A percentile compares a stretch with the other conserved stretches of the same genome.
Evolutionary conservation across 2,797 vertebrate species (phyloP).

Genomic region (Urosaurus nigricauda): DNA sequence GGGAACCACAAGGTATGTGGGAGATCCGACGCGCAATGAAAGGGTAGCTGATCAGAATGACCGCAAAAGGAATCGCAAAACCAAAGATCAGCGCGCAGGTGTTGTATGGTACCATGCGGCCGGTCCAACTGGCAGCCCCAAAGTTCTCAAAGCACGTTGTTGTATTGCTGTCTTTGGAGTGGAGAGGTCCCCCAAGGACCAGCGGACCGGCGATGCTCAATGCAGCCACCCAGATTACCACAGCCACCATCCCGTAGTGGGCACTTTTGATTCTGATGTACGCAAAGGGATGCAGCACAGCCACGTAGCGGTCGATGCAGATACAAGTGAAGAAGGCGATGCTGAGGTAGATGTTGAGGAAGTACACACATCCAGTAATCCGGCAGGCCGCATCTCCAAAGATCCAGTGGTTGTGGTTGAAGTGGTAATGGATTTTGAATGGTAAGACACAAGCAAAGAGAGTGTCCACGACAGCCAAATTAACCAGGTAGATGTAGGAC

Average conservation of each 20-base stretch:
- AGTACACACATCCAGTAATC: constrained; percentile 79
- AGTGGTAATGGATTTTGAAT: constrained; percentile 86
- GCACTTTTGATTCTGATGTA: constrained; percentile 76
- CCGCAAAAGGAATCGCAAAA: constrained; percentile 78
- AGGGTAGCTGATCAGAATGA: constrained; percentile 82
- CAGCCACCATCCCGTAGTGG: constrained; percentile 45
- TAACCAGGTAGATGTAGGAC: constrained; percentile 83
- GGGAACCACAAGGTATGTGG: constrained; percentile 53
- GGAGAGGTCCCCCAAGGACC: constrained; percentile 77
- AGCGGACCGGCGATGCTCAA: constrained; percentile 63
- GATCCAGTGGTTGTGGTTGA: constrained; percentile 81
- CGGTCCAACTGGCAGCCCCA: constrained; percentile 68
- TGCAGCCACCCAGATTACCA: constrained; percentile 73
- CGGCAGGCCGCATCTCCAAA: constrained; percentile 81
- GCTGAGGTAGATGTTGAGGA: constrained; percentile 84
- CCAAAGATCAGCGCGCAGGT: constrained; percentile 78
- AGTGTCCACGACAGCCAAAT: constrained; percentile 81
- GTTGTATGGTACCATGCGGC: constrained; percentile 70
- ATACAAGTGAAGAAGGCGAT: constrained; percentile 86
- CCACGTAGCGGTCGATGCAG: constrained; percentile 85
- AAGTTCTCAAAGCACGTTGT: constrained; percentile 84
- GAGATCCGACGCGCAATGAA: constrained; percentile 75
- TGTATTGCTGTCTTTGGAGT: fast-evolving
- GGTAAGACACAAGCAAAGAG: constrained; percentile 83
- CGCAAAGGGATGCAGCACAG: constrained; percentile 80